Evolutionary conservation across 2,113 vertebrate species (phyloP).

Genomic region (Riparia riparia): DNA sequence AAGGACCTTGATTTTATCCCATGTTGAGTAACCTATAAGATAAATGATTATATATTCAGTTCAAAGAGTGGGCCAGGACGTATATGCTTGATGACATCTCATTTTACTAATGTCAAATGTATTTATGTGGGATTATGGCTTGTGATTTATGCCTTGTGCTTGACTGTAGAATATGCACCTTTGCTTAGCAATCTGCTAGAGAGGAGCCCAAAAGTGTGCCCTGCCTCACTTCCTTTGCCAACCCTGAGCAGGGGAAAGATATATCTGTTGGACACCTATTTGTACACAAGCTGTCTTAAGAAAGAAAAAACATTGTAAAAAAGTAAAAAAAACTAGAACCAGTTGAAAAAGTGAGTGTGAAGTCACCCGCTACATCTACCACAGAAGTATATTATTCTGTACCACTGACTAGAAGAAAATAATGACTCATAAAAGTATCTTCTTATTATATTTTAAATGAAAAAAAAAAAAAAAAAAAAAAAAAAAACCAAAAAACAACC

Average conservation of each 20-base stretch:
- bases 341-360: neutral
- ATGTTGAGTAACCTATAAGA: neutral
- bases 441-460: neutral
- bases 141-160: neutral
- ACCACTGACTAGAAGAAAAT: neutral
- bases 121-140: neutral
- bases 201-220: neutral
- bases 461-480: too few species aligned
- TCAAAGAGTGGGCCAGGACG: neutral
- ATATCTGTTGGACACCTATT: neutral
- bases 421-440: neutral
- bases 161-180: neutral
- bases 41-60: neutral
- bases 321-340: neutral
- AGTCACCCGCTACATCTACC: neutral
- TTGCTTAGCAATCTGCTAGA: neutral
- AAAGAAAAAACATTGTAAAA: neutral
- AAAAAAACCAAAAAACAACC: accelerated
- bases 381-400: neutral
- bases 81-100: neutral
- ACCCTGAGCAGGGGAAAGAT: accelerated
- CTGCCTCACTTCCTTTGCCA: neutral
- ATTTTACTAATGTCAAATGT: neutral
- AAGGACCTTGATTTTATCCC: neutral
- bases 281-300: neutral